Percentiles rank a stretch among this genome's conserved stretches.
phyloP scores from a whole-genome alignment of 2,797 vertebrate species.

The Mus minutoides region DNA sequence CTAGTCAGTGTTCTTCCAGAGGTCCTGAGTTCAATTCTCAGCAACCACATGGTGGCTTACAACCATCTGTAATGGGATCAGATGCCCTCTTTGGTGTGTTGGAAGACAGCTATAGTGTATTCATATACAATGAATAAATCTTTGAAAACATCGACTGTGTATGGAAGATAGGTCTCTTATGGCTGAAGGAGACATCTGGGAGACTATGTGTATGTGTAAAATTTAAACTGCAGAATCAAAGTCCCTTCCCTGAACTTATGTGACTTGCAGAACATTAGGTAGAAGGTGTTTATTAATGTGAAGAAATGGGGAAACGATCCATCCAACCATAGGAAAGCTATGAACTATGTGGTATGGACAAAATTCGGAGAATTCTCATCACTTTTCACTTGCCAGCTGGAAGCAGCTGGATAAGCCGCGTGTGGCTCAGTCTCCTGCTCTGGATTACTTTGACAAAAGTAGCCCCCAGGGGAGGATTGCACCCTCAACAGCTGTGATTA shows the following conservation, averaged over 20 bases:
- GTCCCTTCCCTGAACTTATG: too few species aligned
- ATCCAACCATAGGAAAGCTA: neutral
- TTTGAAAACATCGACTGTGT: neutral
- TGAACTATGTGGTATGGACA: neutral
- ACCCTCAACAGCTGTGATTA: neutral
- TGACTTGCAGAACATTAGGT: neutral
- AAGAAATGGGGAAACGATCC: neutral
- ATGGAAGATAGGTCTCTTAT: neutral
- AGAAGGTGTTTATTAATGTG: neutral
- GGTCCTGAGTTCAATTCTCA: too few species aligned
- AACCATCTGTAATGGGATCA: too few species aligned
- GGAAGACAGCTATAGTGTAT: neutral
- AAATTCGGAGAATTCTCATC: neutral
- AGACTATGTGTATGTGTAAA: neutral
- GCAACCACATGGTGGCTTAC: too few species aligned
- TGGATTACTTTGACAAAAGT: neutral
- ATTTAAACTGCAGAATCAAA: neutral
- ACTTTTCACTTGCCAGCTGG: neutral
- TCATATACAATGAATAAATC: neutral
- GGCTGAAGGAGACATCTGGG: neutral
- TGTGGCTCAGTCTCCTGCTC: neutral
- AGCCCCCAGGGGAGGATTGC: rapidly evolving
- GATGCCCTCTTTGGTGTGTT: too few species aligned
- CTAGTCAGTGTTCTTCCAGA: too few species aligned
- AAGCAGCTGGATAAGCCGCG: neutral